These are phyloP conservation scores for Zhengitettix transpicula DNA, from an alignment of 2,888 invertebrate species.

Conservation along the genomic window DNA sequence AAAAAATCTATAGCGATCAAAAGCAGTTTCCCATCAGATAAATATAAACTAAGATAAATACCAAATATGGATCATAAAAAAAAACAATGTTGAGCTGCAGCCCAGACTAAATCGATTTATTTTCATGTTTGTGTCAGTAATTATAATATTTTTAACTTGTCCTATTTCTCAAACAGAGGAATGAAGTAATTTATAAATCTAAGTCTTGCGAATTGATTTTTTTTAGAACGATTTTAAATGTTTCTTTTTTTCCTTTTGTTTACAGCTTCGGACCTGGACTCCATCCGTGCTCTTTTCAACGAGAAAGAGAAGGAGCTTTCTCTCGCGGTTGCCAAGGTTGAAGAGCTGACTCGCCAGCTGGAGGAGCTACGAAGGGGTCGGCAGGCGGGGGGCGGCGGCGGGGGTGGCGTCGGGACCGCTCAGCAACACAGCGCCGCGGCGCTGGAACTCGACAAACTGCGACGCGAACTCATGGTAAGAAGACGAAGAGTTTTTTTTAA, in stretches of 20 bases:
- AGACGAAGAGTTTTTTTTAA: not conserved
- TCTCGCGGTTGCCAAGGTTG: slow-evolving; percentile 93
- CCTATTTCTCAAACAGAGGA: too few species aligned
- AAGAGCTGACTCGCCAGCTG: slow-evolving; percentile 84
- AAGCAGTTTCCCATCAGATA: too few species aligned
- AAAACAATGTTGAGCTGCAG: too few species aligned
- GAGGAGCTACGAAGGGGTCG: slow-evolving; percentile 62
- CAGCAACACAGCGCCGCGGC: slow-evolving; percentile 43
- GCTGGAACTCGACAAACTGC: slow-evolving; percentile 79
- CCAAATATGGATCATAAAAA: too few species aligned
- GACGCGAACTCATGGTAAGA: slow-evolving; percentile 80
- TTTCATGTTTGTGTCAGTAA: too few species aligned
- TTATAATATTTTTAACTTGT: too few species aligned
- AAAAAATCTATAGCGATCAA: too few species aligned
- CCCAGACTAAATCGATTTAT: too few species aligned
- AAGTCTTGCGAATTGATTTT: too few species aligned
- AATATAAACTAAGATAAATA: too few species aligned
- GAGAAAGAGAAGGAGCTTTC: slow-evolving; percentile 95
- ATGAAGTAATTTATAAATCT: too few species aligned
- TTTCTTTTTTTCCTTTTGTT: slow-evolving; percentile 12
- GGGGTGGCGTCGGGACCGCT: slow-evolving; percentile 17
- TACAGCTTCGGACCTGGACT: slow-evolving; percentile 86
- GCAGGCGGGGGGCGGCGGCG: slow-evolving; percentile 37
- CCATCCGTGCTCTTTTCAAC: slow-evolving; percentile 88
- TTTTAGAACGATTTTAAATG: too few species aligned